phyloP scores from a whole-genome alignment of 2,888 invertebrate species.

The Nebria salina region DNA sequence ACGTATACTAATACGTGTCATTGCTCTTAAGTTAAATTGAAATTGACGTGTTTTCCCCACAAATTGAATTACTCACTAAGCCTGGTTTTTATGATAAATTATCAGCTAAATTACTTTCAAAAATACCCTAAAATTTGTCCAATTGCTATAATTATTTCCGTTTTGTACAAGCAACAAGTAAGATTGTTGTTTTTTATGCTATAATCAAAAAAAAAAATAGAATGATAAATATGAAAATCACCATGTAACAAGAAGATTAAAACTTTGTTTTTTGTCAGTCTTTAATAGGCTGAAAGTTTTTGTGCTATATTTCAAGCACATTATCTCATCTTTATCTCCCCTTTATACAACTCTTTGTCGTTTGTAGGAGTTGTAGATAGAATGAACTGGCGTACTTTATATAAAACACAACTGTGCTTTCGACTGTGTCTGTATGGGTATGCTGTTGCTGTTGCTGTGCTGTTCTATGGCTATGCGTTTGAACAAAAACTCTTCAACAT shows the following conservation, averaged over 20 bases:
- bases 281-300: not conserved
- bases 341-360: not conserved
- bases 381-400: not conserved
- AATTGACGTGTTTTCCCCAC: no score
- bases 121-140: not conserved
- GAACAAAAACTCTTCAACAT: not conserved
- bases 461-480: not conserved
- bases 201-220: not conserved
- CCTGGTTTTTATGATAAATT: no score
- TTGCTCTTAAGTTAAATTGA: no score
- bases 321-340: slow-evolving; percentile 1
- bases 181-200: not conserved
- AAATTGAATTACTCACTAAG: no score
- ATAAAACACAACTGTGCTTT: not conserved
- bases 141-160: not conserved
- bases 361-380: not conserved
- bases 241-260: slow-evolving; percentile 1
- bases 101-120: no score
- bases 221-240: slow-evolving; percentile 1
- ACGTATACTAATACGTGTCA: no score
- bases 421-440: not conserved
- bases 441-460: not conserved
- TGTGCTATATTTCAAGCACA: not conserved
- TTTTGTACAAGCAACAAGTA: not conserved
- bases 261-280: not conserved